Evolutionary conservation across 23 tunicate genomes (phyloP).

Genomic region (Trididemnum nubilum): DNA sequence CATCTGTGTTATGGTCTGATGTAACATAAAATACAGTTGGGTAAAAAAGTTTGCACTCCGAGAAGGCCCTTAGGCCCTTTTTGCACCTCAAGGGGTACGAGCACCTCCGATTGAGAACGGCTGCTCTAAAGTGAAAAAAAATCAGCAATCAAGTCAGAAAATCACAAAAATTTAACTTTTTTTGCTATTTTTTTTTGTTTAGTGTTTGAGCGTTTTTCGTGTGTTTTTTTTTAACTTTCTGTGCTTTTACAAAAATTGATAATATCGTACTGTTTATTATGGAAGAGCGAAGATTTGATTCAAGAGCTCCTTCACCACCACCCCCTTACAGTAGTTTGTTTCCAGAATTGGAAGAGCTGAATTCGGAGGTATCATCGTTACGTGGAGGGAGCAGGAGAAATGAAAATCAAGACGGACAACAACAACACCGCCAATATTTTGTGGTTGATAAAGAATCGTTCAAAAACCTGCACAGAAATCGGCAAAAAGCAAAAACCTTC

Average conservation of each 20-base stretch:
- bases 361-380: background rate
- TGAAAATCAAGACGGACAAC: background rate
- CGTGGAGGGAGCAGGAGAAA: background rate
- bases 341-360: background rate
- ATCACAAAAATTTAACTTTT: no score
- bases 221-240: background rate
- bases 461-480: background rate
- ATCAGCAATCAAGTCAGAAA: no score
- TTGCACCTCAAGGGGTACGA: no score
- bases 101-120: no score
- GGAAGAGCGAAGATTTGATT: background rate
- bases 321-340: slow-evolving; percentile 11
- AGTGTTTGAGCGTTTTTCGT: no score
- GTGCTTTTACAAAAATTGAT: background rate
- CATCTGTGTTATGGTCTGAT: no score
- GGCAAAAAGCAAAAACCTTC: background rate
- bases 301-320: background rate
- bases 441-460: background rate
- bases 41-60: no score
- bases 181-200: no score
- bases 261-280: background rate
- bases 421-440: background rate
- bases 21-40: no score
- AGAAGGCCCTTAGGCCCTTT: no score
- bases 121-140: no score